Percentiles rank a stretch among this genome's conserved stretches.
phyloP scores from a whole-genome alignment of 2,113 vertebrate species.

The Apaloderma vittatum region DNA sequence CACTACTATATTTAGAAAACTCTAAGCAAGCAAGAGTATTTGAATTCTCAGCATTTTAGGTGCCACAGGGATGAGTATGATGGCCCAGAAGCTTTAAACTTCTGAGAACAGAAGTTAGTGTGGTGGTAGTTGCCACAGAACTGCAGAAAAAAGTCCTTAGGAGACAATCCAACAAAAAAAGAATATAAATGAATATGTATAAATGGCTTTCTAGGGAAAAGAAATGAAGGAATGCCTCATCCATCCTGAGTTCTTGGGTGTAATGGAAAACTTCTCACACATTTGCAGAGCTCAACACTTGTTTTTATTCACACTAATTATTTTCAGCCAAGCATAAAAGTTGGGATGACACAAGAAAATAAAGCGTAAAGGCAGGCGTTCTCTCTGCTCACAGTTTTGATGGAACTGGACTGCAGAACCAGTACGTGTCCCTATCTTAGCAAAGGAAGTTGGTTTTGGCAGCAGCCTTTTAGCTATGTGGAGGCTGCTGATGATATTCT shows the following conservation, averaged over 20 bases:
- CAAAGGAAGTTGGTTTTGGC: background rate
- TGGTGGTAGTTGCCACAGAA: background rate
- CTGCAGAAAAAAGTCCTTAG: background rate
- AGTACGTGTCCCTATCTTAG: rapidly evolving
- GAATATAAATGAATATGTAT: background rate
- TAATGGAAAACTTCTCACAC: background rate
- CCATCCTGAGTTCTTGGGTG: background rate
- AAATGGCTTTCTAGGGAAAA: background rate
- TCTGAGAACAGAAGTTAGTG: background rate
- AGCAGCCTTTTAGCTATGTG: background rate
- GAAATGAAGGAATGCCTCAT: background rate
- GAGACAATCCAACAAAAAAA: background rate
- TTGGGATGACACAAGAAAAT: background rate
- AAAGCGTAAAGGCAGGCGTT: background rate
- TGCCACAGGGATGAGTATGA: background rate
- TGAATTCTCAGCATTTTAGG: background rate
- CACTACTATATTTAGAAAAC: background rate
- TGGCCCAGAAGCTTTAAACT: background rate
- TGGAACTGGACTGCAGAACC: background rate
- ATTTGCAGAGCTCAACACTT: background rate
- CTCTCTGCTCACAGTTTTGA: background rate
- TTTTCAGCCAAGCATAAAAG: background rate
- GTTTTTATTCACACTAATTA: background rate
- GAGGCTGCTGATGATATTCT: background rate
- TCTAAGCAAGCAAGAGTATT: background rate